Conservation (phyloP, 2,888 invertebrate genomes). For the Agonopterix alstromeriana region DNA sequence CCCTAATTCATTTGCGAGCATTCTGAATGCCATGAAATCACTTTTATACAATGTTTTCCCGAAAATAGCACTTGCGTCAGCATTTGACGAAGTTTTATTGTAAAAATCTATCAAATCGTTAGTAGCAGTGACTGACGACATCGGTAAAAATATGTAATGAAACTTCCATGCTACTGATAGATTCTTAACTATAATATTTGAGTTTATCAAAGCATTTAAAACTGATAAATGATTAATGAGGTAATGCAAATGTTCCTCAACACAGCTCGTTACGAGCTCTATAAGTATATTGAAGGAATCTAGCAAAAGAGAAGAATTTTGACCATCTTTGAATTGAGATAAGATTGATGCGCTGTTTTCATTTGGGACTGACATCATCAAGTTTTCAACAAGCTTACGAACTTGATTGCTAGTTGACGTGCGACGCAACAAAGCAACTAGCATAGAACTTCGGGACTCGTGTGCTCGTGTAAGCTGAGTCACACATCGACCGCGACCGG, state of each 20-base stretch:
- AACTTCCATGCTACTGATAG: constrained; percentile 63
- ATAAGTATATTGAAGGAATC: constrained; percentile 44
- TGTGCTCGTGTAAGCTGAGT: constrained; percentile 36
- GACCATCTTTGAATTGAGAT: constrained; percentile 42
- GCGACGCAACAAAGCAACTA: constrained; percentile 40
- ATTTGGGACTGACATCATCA: constrained; percentile 26
- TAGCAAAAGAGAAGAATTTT: constrained; percentile 41
- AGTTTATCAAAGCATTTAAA: constrained; percentile 49
- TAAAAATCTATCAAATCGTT: constrained; percentile 54
- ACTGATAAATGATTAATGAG: constrained; percentile 40
- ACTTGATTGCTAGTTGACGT: constrained; percentile 47
- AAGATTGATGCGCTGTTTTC: constrained; percentile 26
- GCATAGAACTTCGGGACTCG: constrained; percentile 29
- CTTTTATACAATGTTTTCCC: constrained; percentile 28
- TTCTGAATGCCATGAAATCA: constrained; percentile 52
- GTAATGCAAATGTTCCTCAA: constrained; percentile 53
- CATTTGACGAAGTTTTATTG: constrained; percentile 15
- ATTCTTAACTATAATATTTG: constrained; percentile 51
- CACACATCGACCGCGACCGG: constrained; percentile 39
- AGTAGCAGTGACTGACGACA: constrained; percentile 49
- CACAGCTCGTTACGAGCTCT: constrained; percentile 44
- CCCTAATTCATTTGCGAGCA: constrained; percentile 34
- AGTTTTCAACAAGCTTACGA: constrained; percentile 46
- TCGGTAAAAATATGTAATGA: constrained; percentile 60
- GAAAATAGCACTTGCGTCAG: constrained; percentile 15